Percentiles rank a stretch among this genome's conserved stretches.
phyloP scores from a whole-genome alignment of 92 coral and sea anemone genomes.

The Umimayanthus kanabou region DNA sequence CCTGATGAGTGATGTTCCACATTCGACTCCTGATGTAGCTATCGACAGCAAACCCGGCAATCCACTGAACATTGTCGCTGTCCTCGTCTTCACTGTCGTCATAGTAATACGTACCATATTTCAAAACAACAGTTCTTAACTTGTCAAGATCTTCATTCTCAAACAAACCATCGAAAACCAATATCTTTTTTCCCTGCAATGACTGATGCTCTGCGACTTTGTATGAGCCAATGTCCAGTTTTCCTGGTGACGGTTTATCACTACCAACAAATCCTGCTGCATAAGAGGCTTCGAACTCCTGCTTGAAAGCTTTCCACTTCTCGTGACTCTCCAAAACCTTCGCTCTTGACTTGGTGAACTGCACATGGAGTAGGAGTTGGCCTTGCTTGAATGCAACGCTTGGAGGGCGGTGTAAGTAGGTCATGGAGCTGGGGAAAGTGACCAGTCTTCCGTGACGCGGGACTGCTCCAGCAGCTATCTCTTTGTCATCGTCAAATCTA shows the following conservation, averaged over 20 bases:
- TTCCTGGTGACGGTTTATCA: constrained; percentile 50
- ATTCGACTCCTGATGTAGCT: constrained; percentile 77
- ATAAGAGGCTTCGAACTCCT: constrained; percentile 50
- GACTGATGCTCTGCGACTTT: constrained; percentile 67
- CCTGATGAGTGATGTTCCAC: constrained; percentile 90
- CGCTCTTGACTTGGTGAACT: constrained; percentile 80
- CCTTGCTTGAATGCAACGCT: constrained; percentile 88
- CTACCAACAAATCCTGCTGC: constrained; percentile 77
- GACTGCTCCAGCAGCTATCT: constrained; percentile 89
- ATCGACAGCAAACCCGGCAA: constrained; percentile 89
- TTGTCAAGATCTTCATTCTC: constrained; percentile 84
- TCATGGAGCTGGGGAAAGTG: constrained; percentile 80
- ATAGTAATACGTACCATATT: constrained; percentile 88
- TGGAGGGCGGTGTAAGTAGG: constrained; percentile 91
- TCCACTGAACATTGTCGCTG: constrained; percentile 99
- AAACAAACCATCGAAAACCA: constrained; percentile 92
- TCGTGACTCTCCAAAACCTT: constrained; percentile 60
- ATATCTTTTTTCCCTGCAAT: constrained; percentile 69
- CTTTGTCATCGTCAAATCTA: constrained; percentile 86
- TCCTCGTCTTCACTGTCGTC: constrained; percentile 88
- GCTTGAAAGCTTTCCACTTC: constrained; percentile 55
- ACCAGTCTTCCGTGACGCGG: constrained; percentile 87
- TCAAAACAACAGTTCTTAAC: constrained; percentile 72
- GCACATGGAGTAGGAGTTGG: constrained; percentile 74
- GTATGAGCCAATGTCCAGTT: constrained; percentile 53